A percentile compares a stretch with the other conserved stretches of the same genome.
Conservation (phyloP, 2,888 invertebrate genomes). For the Muscina levida region DNA sequence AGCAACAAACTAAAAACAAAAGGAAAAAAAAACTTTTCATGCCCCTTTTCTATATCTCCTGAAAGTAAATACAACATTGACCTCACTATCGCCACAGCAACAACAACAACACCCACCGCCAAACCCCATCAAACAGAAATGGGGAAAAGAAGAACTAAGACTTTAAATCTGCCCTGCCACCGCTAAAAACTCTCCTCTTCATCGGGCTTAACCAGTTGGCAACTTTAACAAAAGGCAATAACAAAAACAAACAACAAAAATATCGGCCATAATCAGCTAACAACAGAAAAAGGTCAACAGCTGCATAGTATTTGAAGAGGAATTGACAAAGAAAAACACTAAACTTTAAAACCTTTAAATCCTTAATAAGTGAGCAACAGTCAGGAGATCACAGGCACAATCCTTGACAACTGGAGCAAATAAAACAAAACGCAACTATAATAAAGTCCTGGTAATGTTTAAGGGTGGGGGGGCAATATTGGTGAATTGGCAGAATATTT, state of each 20-base stretch:
- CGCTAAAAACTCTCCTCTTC: neutral
- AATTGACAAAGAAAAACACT: too few species aligned
- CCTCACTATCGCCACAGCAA: conserved; percentile 13
- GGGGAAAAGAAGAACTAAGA: conserved; percentile 21
- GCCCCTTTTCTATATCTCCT: conserved; percentile 2
- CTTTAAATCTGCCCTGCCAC: conserved; percentile 29
- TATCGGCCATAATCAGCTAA: neutral
- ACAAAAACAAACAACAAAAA: conserved; percentile 20
- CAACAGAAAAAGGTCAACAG: conserved; percentile 24
- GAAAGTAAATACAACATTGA: conserved; percentile 21
- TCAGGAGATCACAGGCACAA: neutral
- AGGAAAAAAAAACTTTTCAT: conserved; percentile 25
- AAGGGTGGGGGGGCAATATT: too few species aligned
- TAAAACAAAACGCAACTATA: too few species aligned
- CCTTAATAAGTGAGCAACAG: conserved; percentile 29
- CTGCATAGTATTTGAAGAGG: conserved; percentile 25
- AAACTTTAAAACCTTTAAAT: conserved; percentile 39
- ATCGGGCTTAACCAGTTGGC: conserved; percentile 37
- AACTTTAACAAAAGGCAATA: conserved; percentile 32
- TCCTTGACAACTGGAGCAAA: too few species aligned
- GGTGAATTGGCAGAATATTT: too few species aligned
- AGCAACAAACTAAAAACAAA: conserved; percentile 29
- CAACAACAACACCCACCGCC: neutral
- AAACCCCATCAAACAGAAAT: too few species aligned
- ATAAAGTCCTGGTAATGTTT: too few species aligned